Conservation (phyloP, 2,113 vertebrate genomes). For the Diphyllodes magnificus region DNA sequence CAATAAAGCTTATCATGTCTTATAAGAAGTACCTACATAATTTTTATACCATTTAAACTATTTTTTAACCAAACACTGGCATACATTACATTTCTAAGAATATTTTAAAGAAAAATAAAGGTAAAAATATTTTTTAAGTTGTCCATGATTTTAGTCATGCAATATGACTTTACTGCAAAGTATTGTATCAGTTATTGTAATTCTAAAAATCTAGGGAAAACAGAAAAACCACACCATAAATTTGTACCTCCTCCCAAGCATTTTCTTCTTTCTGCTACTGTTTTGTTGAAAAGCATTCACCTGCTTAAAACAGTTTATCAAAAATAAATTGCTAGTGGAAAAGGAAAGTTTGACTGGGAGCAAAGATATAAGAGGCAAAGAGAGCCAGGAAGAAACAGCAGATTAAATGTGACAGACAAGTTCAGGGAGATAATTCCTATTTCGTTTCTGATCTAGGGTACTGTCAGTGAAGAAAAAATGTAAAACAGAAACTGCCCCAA, state of each 20-base stretch:
- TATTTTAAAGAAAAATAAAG: background rate
- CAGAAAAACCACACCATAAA: background rate
- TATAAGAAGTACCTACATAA: background rate
- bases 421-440: conserved; percentile 1
- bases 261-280: background rate
- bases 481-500: background rate
- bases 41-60: background rate
- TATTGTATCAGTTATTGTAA: background rate
- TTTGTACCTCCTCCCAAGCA: background rate
- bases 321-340: background rate
- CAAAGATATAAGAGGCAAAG: background rate
- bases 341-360: background rate
- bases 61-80: background rate
- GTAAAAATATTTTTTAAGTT: background rate
- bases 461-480: background rate
- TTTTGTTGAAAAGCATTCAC: background rate
- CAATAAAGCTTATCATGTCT: background rate
- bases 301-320: background rate
- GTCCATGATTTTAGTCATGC: background rate
- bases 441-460: conserved; percentile 31
- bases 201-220: background rate
- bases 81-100: background rate
- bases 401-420: background rate
- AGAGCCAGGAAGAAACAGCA: background rate
- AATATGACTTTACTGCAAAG: background rate